phyloP scores from a whole-genome alignment of 2,113 vertebrate genomes.

The Spea bombifrons region DNA sequence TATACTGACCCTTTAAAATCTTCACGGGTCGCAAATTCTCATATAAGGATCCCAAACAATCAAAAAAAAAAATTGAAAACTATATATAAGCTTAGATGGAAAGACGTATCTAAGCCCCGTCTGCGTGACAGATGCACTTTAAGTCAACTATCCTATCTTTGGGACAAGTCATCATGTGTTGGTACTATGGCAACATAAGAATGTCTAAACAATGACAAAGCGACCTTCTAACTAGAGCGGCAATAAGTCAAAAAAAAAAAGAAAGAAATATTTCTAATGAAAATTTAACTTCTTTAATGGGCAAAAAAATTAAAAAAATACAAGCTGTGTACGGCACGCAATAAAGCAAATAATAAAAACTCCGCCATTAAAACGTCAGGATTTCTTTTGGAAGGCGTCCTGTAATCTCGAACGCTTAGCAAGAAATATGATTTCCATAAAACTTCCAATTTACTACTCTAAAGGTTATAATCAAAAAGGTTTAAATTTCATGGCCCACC shows the following conservation, averaged over 20 bases:
- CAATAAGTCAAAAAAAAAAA: neutral
- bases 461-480: constrained; percentile 47
- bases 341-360: constrained; percentile 31
- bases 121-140: neutral
- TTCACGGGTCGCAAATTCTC: too few species aligned
- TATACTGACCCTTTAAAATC: too few species aligned
- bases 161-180: neutral
- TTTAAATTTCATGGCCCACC: constrained; percentile 37
- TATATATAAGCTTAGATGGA: too few species aligned
- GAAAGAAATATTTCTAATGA: neutral
- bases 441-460: constrained; percentile 44
- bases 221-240: neutral
- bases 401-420: constrained; percentile 26
- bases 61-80: too few species aligned
- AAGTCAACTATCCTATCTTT: neutral
- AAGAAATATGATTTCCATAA: constrained; percentile 49
- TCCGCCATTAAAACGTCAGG: constrained; percentile 28
- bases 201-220: constrained; percentile 20
- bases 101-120: neutral
- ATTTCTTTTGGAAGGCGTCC: constrained; percentile 8
- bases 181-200: neutral
- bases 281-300: neutral
- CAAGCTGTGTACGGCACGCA: constrained; percentile 9
- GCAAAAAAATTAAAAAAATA: constrained; percentile 3
- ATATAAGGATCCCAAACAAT: too few species aligned